Base-by-base conservation (phyloP, 2,888 invertebrate species). In the Philaethria dido region DNA sequence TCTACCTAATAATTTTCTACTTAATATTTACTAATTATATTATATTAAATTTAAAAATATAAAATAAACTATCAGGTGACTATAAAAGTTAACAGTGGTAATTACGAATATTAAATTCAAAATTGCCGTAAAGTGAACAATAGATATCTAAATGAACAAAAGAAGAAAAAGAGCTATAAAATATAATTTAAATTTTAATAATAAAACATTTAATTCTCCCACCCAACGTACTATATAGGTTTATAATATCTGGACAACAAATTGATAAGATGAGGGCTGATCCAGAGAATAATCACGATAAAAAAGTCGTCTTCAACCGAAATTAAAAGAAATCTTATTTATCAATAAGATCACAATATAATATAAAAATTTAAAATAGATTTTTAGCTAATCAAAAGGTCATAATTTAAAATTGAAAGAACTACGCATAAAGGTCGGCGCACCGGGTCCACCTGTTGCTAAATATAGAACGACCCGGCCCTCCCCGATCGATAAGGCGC, bases 371-470 rank as follows among this genome's bases (percentile, higher is more conserved):
- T n/a, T n/a, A n/a, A 50, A 39, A 16, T 14, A 14, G 3, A 33
- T 45, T 29, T 45, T 14, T 6, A 45, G 13, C 8, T 25, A 14
- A 25, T 5, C 14, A 16, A 61, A 69, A 85, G 80, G 83, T 84
- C 83, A 82, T 70, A 79, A 75, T 78, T 78, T 72, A 78, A 70
- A 72, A 65, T 69, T 66, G 71, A 78, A 77, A 80, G 67, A 80
- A 83, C 80, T 85, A 86, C 89, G 88, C 80, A 86, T 80, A 74
- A 77, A 73, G 75, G 71, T 77, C 71, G 75, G 78, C 85, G 82
- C 81, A 81, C 78, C 76, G 76, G 77, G 76, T 79, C 80, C 87
- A 91, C 91, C 87, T 91, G 92, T 91, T 92, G 92, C 89, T 91
- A 91, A 85, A 87, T 84, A 84, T 89, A 90, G 90, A 87, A 77